Evolutionary conservation across 2,888 invertebrate genomes (phyloP), one percentile per base, ranked within the genome.

Genomic region (Tetheella fluctuosa): DNA sequence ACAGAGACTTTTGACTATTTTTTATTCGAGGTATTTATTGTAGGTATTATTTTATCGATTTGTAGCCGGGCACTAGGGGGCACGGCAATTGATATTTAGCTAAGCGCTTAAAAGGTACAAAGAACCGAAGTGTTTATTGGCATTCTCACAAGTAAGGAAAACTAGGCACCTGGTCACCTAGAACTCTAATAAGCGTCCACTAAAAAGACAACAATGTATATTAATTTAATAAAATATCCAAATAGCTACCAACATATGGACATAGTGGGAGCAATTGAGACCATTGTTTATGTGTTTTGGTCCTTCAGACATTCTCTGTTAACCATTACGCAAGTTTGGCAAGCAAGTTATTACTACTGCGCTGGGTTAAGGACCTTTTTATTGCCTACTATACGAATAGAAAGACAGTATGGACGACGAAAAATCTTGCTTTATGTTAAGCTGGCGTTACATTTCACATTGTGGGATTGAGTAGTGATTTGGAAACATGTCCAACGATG

Each of bases 231-330:
- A 48, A 48, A 48, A 48, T 48, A 48, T 48, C 48, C 42, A 48
- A 48, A 20, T 39, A 39, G 39, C 8, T 10, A 8, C 20, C 42
- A 48, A 20, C 48, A 48, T 10, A 20, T 20, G 48, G 48, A 48
- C 48, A 48, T 20, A 20, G 20, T 2, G 48, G 20, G 20, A 20
- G 48, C 48, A 48, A 48, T 48, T 48, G 48, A 48, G 48, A 20
- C 20, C 48, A 48, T 55, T 55, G 34, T 55, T 34, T 55, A 55
- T 55, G 55, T 55, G 48, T 48, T 48, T 48, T 48, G 48, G 48
- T 48, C 48, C 48, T 48, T 48, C 48, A 48, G 48, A 48, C 48
- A 48, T 48, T 48, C 48, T 48, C 48, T 48, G 48, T 20, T 48
- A 48, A 48, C 48, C 48, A 48, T 48, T 48, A 20, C 20, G 48